Evolutionary conservation across 2,113 vertebrate species (phyloP), one percentile per base, ranked within the genome.

Genomic region (Macaca mulatta): DNA sequence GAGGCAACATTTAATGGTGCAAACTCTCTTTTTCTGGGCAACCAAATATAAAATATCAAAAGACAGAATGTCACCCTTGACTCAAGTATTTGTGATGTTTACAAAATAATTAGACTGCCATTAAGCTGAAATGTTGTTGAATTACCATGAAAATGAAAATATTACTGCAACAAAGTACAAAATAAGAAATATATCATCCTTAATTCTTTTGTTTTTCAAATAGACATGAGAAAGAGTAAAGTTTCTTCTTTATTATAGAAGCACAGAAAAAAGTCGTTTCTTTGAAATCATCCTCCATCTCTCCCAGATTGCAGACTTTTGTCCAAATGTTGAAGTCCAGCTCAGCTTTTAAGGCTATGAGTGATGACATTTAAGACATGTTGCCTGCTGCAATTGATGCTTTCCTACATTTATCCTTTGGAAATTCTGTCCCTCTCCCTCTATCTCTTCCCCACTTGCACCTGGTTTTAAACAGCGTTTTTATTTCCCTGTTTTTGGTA

Each of bases 11-110:
- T 93, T 95, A 96, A 95, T 94, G 17, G 0, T 55, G 48, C 84
- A 91, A 72, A 69, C 80, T 88, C 12, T 82, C 82, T 89, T 82
- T 81, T 96, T 93, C n/a, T 70, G 45, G 38, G 18, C 93, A 64
- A 25, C 83, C 80, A 57, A 92, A 84, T 85, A 22, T 38, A 84
- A 97, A 96, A 94, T 94, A 78, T 96, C 59, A 93, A 78, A 94
- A 92, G 85, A 75, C 30, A 57, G 96, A 92, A 97, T 96, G 96
- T 82, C 86, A 93, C 23, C 55, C 4, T 96, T 43, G 30, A 80
- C n/a, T 92, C 48, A 90, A 91, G 48, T 89, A 75, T 89, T 67
- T 87, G 84, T 93, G 92, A 85, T 55, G 80, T 93, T 96, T 94
- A 45, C 30, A 43, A 77, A 72, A 84, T 72, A 83, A 43, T 84